Evolutionary conservation across 2,888 invertebrate species (phyloP).

Genomic region (Napeogenes inachia): DNA sequence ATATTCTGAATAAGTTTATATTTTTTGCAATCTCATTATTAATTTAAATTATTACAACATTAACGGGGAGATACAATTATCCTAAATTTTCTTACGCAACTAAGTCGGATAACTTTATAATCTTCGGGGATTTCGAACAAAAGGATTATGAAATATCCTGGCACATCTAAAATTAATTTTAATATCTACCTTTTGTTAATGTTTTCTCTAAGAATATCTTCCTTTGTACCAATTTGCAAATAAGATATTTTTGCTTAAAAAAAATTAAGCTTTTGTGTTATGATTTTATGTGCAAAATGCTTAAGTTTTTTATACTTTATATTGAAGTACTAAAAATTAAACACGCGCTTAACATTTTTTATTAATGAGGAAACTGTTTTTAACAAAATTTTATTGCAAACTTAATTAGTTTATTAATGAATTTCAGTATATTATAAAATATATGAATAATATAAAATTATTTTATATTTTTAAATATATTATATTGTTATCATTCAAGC

Average conservation of each 20-base stretch:
- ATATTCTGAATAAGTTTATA: no score
- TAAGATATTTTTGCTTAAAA: not conserved
- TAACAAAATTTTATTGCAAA: no score
- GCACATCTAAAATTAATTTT: conserved; percentile 4
- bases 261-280: not conserved
- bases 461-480: not conserved
- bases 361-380: no score
- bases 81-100: conserved; percentile 4
- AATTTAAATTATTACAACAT: not conserved
- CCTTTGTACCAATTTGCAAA: not conserved
- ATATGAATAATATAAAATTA: no score
- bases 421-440: no score
- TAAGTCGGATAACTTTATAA: conserved; percentile 2
- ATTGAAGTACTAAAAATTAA: no score
- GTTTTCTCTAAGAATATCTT: not conserved
- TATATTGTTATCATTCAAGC: not conserved
- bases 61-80: conserved; percentile 1
- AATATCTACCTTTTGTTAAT: conserved; percentile 6
- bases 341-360: no score
- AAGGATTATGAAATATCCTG: conserved; percentile 6
- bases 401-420: no score
- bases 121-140: not conserved
- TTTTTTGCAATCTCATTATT: not conserved
- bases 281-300: no score
- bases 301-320: no score